A percentile compares a stretch with the other conserved stretches of the same genome.
Evolutionary conservation across 2,888 invertebrate species (phyloP).

Genomic region (Zygothrica quintamaculata): DNA sequence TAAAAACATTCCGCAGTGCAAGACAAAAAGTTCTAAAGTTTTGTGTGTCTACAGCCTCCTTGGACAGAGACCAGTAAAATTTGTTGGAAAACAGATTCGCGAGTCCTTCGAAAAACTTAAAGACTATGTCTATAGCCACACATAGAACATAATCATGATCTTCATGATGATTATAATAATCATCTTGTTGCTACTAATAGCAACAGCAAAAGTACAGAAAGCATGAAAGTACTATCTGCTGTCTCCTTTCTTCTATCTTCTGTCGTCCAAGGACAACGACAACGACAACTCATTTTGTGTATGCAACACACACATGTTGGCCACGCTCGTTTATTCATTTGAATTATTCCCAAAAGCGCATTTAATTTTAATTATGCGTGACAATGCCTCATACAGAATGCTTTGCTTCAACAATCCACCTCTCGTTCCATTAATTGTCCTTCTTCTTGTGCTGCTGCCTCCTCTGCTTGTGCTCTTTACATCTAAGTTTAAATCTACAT

Average conservation of each 20-base stretch:
- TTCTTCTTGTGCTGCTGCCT: neutral
- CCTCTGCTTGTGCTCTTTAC: conserved; percentile 1
- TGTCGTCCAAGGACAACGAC: too few relatives aligned
- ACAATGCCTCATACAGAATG: conserved; percentile 77
- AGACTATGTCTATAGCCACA: neutral
- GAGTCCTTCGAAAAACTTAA: neutral
- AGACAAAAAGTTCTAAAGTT: conserved; percentile 60
- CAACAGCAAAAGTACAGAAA: neutral
- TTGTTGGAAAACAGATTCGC: conserved; percentile 39
- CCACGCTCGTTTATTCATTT: conserved; percentile 77
- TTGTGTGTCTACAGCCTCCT: conserved; percentile 42
- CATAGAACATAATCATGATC: neutral
- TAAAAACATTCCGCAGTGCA: conserved; percentile 2
- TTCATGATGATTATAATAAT: neutral
- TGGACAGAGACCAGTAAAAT: conserved; percentile 30
- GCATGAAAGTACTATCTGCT: conserved; percentile 6
- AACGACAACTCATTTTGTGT: conserved; percentile 70
- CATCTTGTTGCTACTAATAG: neutral
- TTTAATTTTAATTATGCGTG: conserved; percentile 84
- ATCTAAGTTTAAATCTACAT: too few relatives aligned
- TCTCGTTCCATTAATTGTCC: neutral
- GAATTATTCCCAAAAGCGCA: conserved; percentile 83
- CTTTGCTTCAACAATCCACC: conserved; percentile 12
- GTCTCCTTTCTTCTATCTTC: too few relatives aligned
- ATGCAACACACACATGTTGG: conserved; percentile 75